Evolutionary conservation across 2,113 vertebrate genomes (phyloP), one percentile per base, ranked within the genome.

Genomic region (Alaudala cheleensis): DNA sequence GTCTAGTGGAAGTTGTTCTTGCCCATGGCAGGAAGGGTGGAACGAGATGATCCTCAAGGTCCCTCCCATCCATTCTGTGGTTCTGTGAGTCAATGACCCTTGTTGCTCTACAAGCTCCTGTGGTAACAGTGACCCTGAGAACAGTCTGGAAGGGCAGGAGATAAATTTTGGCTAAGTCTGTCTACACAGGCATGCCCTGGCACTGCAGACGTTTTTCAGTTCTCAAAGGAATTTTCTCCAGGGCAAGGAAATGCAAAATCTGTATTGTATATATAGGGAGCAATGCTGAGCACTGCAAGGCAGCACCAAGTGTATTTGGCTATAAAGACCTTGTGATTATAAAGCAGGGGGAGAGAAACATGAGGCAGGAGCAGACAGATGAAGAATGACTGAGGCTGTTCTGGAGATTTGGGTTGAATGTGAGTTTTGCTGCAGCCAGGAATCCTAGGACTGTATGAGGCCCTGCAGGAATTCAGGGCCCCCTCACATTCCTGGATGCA

Each of bases 401-500:
- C 71, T 80, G 42, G 50, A 82, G 31, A 50, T 73, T 1, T 40
- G 37, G 19, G 29, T 24, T 84, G 22, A 86, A 74, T 28, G 21
- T 74, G 19, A 71, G 39, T 4, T 61, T 66, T 81, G 39, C 78
- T 86, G 23, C 4, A 3, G 47, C 23, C 56, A 91, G 60, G 16
- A 29, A 74, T 24, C 44, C 49, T 69, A 0, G 0, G 9, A 40
- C 10, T 84, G 39, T 25, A 8, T 0, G 1, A 81, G 57, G 8
- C 64, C 21, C 22, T 74, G n/a, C 62, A 73, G 50, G 61, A 87
- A 21, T 12, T 86, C 66, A 69, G 31, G 17, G 24, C 13, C 56
- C 14, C 23, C 45, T 54, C 60, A 37, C 31, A 8, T 76, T 34
- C 21, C 0, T 40, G 57, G 42, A 15, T 31, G 15, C 40, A 76